Conservation (phyloP, 2,113 vertebrate genomes). For the Barbus barbus region DNA sequence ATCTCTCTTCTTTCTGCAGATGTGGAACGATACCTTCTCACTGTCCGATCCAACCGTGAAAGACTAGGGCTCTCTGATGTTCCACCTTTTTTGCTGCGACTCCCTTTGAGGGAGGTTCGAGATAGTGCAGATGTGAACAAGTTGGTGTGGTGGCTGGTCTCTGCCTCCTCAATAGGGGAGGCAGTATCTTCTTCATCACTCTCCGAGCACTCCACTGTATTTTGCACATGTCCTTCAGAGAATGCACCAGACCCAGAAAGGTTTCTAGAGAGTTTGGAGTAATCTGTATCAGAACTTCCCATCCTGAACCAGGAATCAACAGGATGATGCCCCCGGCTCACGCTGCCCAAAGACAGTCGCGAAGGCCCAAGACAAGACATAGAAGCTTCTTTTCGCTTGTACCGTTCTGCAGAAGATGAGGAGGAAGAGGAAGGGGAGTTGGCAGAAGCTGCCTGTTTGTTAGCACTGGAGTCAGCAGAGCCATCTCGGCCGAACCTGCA, state of each 20-base stretch:
- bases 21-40: slow-evolving; percentile 82
- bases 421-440: slow-evolving; percentile 81
- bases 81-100: slow-evolving; percentile 66
- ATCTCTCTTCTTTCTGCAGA: slow-evolving; percentile 78
- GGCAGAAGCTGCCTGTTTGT: slow-evolving; percentile 65
- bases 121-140: slow-evolving; percentile 95
- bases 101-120: slow-evolving; percentile 65
- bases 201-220: slow-evolving; percentile 71
- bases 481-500: slow-evolving; percentile 89
- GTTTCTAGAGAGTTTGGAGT: slow-evolving; percentile 71
- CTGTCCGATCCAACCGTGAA: slow-evolving; percentile 71
- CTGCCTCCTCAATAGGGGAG: slow-evolving; percentile 65
- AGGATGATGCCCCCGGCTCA: slow-evolving; percentile 67
- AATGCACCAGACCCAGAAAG: slow-evolving; percentile 68
- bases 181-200: slow-evolving; percentile 76
- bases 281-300: slow-evolving; percentile 73
- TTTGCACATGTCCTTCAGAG: slow-evolving; percentile 67
- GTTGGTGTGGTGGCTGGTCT: slow-evolving; percentile 83
- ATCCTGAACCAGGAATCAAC: slow-evolving; percentile 76
- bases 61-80: slow-evolving; percentile 64
- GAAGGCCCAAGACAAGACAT: slow-evolving; percentile 77
- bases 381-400: slow-evolving; percentile 77
- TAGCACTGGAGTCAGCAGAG: slow-evolving; percentile 58
- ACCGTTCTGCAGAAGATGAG: slow-evolving; percentile 80
- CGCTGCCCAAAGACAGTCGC: slow-evolving; percentile 69